Percentiles rank a stretch among this genome's conserved stretches.
phyloP scores from a whole-genome alignment of 2,888 invertebrate genomes.

The Baccha elongata region DNA sequence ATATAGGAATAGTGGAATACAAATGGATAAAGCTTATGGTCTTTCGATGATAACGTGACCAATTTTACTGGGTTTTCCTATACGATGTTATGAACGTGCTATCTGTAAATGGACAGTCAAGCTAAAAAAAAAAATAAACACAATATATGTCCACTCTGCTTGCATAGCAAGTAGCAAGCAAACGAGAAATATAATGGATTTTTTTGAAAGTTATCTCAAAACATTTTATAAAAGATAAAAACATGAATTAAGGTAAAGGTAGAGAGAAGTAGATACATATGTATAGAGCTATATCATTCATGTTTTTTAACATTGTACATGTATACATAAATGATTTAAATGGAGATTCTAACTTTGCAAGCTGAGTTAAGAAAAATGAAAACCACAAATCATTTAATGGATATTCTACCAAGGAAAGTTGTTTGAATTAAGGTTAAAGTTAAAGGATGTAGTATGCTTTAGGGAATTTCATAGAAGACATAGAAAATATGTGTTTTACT shows the following conservation, averaged over 20 bases:
- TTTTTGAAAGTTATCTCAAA: slow-evolving; percentile 23
- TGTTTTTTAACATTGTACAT: too few relatives aligned
- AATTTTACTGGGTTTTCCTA: slow-evolving; percentile 25
- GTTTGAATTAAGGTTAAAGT: too few relatives aligned
- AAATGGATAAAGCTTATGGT: slow-evolving; percentile 55
- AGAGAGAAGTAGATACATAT: too few relatives aligned
- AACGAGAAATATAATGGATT: slow-evolving; percentile 2
- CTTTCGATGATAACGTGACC: slow-evolving; percentile 49
- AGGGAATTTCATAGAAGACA: too few relatives aligned
- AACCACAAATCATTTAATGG: not conserved
- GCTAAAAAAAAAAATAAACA: slow-evolving; percentile 28
- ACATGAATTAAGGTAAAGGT: not conserved
- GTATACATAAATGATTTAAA: too few relatives aligned
- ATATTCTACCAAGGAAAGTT: too few relatives aligned
- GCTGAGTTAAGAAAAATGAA: too few relatives aligned
- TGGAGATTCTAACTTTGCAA: too few relatives aligned
- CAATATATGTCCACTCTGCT: slow-evolving; percentile 5
- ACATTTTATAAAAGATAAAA: not conserved
- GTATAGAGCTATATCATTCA: too few relatives aligned
- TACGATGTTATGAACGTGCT: slow-evolving; percentile 13
- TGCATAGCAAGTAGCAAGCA: not conserved
- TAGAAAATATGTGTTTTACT: too few relatives aligned
- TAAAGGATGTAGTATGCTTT: too few relatives aligned
- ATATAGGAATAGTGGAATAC: slow-evolving; percentile 7
- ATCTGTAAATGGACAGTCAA: slow-evolving; percentile 25